Evolutionary conservation across 2,113 vertebrate species (phyloP).

Genomic region (Chaenocephalus aceratus): DNA sequence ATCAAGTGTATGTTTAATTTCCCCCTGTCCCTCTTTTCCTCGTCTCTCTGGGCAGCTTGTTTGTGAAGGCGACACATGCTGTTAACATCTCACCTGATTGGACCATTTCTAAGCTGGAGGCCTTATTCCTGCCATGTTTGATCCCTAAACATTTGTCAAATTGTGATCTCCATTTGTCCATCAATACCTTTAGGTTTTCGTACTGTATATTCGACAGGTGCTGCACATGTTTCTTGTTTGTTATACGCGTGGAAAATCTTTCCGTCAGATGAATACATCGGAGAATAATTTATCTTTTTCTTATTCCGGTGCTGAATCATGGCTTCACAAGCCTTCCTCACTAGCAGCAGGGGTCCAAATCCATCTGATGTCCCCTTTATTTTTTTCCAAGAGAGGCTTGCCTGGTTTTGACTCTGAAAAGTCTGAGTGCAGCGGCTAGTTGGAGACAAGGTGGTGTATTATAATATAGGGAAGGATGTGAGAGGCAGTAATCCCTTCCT

Average conservation of each 20-base stretch:
- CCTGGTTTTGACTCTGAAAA: conserved; percentile 92
- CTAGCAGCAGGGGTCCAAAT: conserved; percentile 92
- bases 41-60: conserved; percentile 40
- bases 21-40: conserved; percentile 44
- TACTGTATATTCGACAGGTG: neutral
- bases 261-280: neutral
- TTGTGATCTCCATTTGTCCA: neutral
- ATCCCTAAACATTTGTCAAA: conserved; percentile 18
- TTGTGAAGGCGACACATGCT: conserved; percentile 76
- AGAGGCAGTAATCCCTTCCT: conserved; percentile 57
- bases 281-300: neutral
- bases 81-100: conserved; percentile 79
- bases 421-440: conserved; percentile 87
- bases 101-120: conserved; percentile 44
- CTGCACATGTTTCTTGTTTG: neutral
- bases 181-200: neutral
- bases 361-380: conserved; percentile 94
- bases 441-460: conserved; percentile 84
- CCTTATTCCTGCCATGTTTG: conserved; percentile 23
- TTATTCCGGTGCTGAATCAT: neutral
- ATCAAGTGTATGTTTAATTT: conserved; percentile 82
- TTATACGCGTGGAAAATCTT: neutral
- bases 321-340: conserved; percentile 21
- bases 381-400: conserved; percentile 84
- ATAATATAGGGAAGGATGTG: conserved; percentile 82